Base-by-base conservation (phyloP, 2,888 invertebrate genomes). In the Andricus curvator region DNA sequence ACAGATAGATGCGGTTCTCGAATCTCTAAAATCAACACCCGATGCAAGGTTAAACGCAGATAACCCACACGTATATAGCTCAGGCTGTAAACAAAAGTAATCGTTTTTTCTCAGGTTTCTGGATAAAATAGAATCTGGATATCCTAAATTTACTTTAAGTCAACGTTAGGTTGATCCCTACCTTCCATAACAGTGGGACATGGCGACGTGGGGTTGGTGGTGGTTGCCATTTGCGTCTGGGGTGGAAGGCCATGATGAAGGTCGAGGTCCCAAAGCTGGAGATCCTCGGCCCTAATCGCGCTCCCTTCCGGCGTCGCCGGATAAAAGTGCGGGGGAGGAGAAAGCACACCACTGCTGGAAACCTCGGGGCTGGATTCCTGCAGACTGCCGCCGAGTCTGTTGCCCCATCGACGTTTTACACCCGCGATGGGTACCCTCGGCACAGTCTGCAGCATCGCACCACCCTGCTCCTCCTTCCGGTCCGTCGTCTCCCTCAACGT, bases 241-340 rank as follows among this genome's bases (percentile, higher is more conserved):
- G 25, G 80, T 91, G 94, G 89, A 6, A 89, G 81, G 22, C 90
- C 89, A 2, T 89, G 85, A 78, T 95, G 95, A 78, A 95, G 91
- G 89, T 95, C 95, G 89, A 95, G 91, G 89, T 97, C 96, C 97
- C 97, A 97, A 86, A 97, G 94, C 90, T 97, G 97, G 17, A 97
- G 94, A 89, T 97, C 96, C 83, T 95, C 96, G 92, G 96, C 96
- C 25, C 85, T 81, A 29, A 81, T 81, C 11, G 86, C 84, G 1
- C 96, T 96, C 85, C 95, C 95, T 85, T 96, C 94, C 76, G 96
- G 96, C 84, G 96, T 95, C 84, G 95, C 95, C 76, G 96, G 96
- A 88, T 95, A 95, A 93, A 96, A 94, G 84, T 96, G 96, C 76
- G 96, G 93, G 33, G 96, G 94, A 68, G 96, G 96, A 77, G 97